phyloP scores from a whole-genome alignment of 2,113 vertebrate genomes.

The Manacus vitellinus region DNA sequence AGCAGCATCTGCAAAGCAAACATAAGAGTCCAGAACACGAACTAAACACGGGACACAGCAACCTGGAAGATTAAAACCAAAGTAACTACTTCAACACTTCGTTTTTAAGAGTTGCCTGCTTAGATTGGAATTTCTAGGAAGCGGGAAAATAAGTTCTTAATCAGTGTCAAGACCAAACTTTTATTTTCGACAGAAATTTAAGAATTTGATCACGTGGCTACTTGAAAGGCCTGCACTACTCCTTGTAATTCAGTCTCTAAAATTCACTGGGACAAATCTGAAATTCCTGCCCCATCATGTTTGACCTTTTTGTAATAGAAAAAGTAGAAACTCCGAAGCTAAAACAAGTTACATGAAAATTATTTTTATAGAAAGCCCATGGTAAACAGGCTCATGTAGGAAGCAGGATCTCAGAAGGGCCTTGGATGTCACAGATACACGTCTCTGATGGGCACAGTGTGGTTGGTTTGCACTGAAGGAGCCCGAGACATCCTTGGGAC shows the following conservation, averaged over 20 bases:
- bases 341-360: neutral
- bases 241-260: neutral
- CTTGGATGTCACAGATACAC: accelerated
- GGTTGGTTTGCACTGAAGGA: neutral
- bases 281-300: neutral
- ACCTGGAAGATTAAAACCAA: neutral
- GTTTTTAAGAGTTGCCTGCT: neutral
- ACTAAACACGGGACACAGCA: neutral
- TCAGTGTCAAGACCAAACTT: neutral
- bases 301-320: neutral
- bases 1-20: neutral
- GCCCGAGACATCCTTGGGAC: neutral
- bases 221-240: neutral
- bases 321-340: neutral
- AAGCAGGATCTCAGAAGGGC: neutral
- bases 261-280: neutral
- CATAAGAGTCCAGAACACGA: accelerated
- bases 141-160: neutral
- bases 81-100: neutral
- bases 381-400: neutral
- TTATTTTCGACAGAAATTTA: neutral
- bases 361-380: neutral
- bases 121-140: neutral
- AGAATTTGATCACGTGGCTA: neutral
- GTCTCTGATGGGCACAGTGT: neutral